Conservation (phyloP, 2,797 vertebrate species). For the Varecia variegata region DNA sequence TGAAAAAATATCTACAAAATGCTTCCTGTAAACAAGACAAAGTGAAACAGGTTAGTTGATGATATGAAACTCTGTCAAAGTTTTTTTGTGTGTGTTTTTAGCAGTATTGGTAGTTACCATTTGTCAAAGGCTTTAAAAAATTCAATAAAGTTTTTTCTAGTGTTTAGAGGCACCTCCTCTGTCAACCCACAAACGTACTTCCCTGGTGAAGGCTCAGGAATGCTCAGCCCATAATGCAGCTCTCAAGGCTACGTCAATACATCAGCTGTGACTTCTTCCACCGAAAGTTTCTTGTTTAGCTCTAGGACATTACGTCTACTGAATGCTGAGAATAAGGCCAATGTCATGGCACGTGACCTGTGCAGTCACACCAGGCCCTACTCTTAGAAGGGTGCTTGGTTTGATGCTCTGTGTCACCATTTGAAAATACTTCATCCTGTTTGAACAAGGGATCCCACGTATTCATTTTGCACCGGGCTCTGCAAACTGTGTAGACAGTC, state of each 20-base stretch:
- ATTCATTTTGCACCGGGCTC: neutral
- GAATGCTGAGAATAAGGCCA: neutral
- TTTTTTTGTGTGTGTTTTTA: neutral
- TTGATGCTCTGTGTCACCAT: neutral
- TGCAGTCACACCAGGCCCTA: accelerated
- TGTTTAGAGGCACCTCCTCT: neutral
- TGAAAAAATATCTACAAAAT: neutral
- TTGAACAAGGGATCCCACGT: neutral
- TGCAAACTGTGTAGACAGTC: neutral
- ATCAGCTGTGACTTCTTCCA: neutral
- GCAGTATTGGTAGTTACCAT: too few species aligned
- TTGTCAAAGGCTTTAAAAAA: too few species aligned
- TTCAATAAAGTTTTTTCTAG: neutral
- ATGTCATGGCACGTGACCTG: accelerated
- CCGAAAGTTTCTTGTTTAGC: neutral
- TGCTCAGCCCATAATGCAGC: neutral
- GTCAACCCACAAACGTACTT: neutral
- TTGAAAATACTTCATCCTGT: neutral
- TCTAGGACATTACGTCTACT: neutral
- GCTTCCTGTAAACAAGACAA: neutral
- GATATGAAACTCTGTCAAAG: neutral
- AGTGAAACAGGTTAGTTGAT: neutral
- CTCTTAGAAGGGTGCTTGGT: too few species aligned
- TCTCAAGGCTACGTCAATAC: neutral
- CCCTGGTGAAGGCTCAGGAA: neutral